Conservation (phyloP, 2,888 invertebrate genomes). For the Drosophila atripex region DNA sequence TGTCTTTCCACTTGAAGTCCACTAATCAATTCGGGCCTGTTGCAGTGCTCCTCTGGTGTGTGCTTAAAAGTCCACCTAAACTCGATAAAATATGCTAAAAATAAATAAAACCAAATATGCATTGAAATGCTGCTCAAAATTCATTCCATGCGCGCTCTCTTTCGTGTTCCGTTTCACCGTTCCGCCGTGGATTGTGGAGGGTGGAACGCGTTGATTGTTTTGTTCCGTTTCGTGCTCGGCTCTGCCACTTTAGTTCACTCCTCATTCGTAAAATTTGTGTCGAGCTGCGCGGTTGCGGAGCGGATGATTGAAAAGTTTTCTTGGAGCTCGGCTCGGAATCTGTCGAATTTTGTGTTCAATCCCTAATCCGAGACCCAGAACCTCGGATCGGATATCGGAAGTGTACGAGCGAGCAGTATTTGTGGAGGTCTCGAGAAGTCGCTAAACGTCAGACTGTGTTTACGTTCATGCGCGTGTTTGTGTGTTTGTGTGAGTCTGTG, state of each 20-base stretch:
- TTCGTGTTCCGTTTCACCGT: too few species aligned
- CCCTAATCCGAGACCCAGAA: neutral
- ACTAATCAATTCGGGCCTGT: too few species aligned
- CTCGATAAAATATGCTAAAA: neutral
- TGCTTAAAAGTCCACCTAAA: neutral
- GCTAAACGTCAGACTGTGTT: neutral
- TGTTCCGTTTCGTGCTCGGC: too few species aligned
- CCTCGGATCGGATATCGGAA: neutral
- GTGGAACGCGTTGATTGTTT: too few species aligned
- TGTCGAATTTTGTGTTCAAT: constrained; percentile 1
- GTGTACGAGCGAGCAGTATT: neutral
- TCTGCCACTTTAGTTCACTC: too few species aligned
- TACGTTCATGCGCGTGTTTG: neutral
- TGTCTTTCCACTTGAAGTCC: constrained; percentile 14
- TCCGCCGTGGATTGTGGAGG: too few species aligned
- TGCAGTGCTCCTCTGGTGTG: neutral
- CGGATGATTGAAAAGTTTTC: neutral
- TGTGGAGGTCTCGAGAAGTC: neutral
- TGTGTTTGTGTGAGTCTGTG: neutral
- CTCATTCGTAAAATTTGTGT: neutral
- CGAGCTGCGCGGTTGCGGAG: constrained; percentile 1
- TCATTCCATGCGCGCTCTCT: too few species aligned
- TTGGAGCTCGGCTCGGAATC: neutral
- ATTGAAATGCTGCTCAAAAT: too few species aligned
- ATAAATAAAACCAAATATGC: neutral